These are phyloP conservation scores for Caerostris darwini DNA, from an alignment of 1,140 invertebrate genomes.

Conservation along the genomic window DNA sequence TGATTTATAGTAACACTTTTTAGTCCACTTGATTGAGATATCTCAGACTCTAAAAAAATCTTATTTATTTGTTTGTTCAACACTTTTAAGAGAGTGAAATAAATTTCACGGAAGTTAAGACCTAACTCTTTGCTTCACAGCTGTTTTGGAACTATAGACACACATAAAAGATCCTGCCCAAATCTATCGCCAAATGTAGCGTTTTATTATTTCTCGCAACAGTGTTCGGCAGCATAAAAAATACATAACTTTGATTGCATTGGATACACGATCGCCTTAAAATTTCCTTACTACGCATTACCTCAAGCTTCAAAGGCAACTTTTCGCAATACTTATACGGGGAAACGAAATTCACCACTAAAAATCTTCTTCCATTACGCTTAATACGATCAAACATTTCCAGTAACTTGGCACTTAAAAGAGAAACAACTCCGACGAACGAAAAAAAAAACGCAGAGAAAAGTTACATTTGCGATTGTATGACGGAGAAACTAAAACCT, in stretches of 20 bases:
- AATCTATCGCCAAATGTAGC: neutral
- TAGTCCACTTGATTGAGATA: too few relatives aligned
- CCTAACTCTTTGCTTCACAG: neutral
- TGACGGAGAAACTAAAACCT: neutral
- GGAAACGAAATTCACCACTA: neutral
- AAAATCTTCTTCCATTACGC: conserved; percentile 4
- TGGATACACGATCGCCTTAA: neutral
- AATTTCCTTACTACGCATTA: neutral
- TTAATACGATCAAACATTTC: conserved; percentile 12
- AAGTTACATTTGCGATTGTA: neutral
- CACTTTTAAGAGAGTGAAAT: neutral
- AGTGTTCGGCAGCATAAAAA: neutral
- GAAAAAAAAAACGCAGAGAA: neutral
- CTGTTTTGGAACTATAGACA: neutral
- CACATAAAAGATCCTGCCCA: neutral
- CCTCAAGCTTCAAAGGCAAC: neutral
- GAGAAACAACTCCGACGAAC: neutral
- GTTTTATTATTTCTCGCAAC: neutral
- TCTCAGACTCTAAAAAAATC: too few relatives aligned
- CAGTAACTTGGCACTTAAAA: neutral
- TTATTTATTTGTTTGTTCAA: too few relatives aligned
- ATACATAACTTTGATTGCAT: neutral
- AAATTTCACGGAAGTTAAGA: neutral
- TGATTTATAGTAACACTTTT: too few relatives aligned
- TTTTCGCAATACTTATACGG: neutral